Conservation (phyloP, 2,888 invertebrate species). For the Oscheius sp. region DNA sequence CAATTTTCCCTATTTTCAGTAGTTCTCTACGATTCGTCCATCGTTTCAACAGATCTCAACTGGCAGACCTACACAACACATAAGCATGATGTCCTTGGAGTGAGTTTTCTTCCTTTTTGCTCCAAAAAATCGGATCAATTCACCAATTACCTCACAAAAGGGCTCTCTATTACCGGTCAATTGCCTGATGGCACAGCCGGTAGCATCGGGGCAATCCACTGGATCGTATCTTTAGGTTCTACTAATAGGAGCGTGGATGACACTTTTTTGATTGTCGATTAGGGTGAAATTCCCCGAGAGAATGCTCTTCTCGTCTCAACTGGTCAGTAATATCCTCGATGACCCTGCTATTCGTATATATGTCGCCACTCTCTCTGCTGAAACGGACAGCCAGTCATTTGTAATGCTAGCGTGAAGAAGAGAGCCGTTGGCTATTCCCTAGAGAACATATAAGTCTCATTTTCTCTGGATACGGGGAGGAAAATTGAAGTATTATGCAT, state of each 20-base stretch:
- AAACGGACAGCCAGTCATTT: constrained; percentile 31
- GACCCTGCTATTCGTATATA: constrained; percentile 3
- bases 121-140: neutral
- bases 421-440: neutral
- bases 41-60: constrained; percentile 42
- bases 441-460: neutral
- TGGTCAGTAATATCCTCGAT: neutral
- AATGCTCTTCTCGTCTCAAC: neutral
- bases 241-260: neutral
- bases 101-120: neutral
- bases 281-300: neutral
- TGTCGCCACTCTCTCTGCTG: constrained; percentile 13
- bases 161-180: neutral
- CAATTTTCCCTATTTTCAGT: constrained; percentile 46
- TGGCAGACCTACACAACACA: constrained; percentile 40
- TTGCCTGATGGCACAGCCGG: too few relatives aligned
- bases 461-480: neutral
- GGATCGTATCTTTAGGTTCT: too few relatives aligned
- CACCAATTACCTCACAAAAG: neutral
- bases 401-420: constrained; percentile 28
- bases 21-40: constrained; percentile 56
- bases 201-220: too few relatives aligned
- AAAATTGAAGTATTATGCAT: neutral
- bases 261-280: constrained; percentile 7
- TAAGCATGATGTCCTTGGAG: constrained; percentile 28